These are phyloP conservation scores for Nylanderia fulva DNA, from an alignment of 1,140 invertebrate genomes.

Conservation along the genomic window DNA sequence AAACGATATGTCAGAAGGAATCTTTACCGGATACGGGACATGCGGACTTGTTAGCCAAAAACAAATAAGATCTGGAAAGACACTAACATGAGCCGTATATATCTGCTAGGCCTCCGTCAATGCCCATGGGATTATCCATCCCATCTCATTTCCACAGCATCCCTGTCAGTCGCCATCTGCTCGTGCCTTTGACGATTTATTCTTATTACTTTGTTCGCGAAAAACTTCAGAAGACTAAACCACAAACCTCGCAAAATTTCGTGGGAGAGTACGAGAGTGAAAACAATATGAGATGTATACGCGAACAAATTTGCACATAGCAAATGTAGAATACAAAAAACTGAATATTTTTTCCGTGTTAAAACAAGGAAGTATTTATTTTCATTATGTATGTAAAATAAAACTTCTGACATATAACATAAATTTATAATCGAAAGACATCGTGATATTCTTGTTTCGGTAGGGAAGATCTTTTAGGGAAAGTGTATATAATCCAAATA, in stretches of 20 bases:
- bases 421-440: too few species aligned
- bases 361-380: background rate
- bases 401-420: background rate
- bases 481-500: too few species aligned
- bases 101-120: conserved; percentile 77
- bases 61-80: conserved; percentile 77
- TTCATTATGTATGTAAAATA: conserved; percentile 29
- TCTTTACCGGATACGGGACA: conserved; percentile 71
- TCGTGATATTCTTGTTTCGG: too few species aligned
- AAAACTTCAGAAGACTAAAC: conserved; percentile 57
- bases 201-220: conserved; percentile 78
- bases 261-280: background rate
- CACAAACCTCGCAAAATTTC: conserved; percentile 24
- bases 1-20: conserved; percentile 69
- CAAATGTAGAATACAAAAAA: conserved; percentile 25
- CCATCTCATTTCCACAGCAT: conserved; percentile 79
- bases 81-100: conserved; percentile 65
- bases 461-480: too few species aligned
- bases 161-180: conserved; percentile 80
- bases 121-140: conserved; percentile 81
- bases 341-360: background rate
- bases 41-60: conserved; percentile 81
- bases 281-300: background rate
- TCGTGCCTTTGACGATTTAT: conserved; percentile 81
- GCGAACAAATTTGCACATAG: conserved; percentile 34